phyloP scores from a whole-genome alignment of 2,888 invertebrate genomes.

The Drosophila seclusa region DNA sequence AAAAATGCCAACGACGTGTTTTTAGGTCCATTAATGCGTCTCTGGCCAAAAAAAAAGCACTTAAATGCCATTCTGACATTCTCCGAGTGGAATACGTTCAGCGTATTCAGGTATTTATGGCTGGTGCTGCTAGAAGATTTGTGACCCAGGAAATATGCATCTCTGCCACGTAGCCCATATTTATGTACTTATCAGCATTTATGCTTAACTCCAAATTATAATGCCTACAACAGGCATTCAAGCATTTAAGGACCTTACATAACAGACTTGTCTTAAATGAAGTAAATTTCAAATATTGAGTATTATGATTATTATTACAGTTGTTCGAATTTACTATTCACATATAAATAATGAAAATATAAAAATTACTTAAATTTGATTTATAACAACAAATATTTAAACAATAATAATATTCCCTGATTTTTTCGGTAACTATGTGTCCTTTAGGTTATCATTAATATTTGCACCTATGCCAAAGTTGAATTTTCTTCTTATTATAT shows the following conservation, averaged over 20 bases:
- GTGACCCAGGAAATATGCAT: conserved; percentile 13
- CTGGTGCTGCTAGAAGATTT: conserved; percentile 14
- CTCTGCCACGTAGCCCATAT: background rate
- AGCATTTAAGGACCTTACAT: background rate
- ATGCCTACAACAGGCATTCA: background rate
- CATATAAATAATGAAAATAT: background rate
- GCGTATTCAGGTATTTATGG: conserved; percentile 45
- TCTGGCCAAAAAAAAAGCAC: conserved; percentile 40
- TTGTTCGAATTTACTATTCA: background rate
- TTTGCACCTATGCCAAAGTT: background rate
- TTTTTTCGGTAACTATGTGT: background rate
- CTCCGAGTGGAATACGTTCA: conserved; percentile 1
- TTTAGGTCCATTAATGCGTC: conserved; percentile 70
- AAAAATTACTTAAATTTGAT: background rate
- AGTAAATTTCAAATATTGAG: background rate
- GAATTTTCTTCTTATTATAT: background rate
- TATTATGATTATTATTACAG: too few relatives aligned
- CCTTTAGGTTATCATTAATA: background rate
- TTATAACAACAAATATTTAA: background rate
- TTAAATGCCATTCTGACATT: conserved; percentile 43
- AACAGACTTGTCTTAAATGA: background rate
- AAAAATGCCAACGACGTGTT: conserved; percentile 72
- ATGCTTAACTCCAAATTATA: background rate
- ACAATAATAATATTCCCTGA: background rate
- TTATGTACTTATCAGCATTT: background rate